Percentiles rank a stretch among this genome's conserved stretches.
Conservation (phyloP, 2,888 invertebrate genomes). For the Amblyjoppa fuscipennis region DNA sequence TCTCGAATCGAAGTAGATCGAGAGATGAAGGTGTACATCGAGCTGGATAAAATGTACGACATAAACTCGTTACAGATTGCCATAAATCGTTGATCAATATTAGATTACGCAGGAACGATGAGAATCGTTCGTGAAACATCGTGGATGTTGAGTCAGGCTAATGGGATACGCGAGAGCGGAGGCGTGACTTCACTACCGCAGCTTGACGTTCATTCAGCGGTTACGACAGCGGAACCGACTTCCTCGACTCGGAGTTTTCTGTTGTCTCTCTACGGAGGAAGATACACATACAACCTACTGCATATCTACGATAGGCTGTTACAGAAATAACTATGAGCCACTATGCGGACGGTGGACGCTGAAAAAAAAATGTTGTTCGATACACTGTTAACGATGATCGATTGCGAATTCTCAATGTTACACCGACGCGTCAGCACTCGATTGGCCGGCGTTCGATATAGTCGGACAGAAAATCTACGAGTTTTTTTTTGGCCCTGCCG, state of each 20-base stretch:
- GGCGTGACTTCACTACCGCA: slow-evolving; percentile 33
- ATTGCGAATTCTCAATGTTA: slow-evolving; percentile 14
- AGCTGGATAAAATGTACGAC: neutral
- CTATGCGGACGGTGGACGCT: neutral
- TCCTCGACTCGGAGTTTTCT: slow-evolving; percentile 19
- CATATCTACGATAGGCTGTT: slow-evolving; percentile 3
- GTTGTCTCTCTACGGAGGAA: slow-evolving; percentile 14
- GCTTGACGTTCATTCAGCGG: slow-evolving; percentile 33
- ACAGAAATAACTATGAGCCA: slow-evolving; percentile 23
- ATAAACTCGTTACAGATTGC: neutral
- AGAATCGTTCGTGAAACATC: slow-evolving; percentile 13
- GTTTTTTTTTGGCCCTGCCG: slow-evolving; percentile 7
- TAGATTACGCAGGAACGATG: neutral
- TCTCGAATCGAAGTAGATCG: neutral
- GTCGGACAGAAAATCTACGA: neutral
- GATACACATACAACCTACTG: neutral
- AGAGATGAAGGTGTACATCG: neutral
- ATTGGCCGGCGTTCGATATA: neutral
- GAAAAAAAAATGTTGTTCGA: slow-evolving; percentile 7
- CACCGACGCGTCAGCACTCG: neutral
- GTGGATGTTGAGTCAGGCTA: slow-evolving; percentile 24
- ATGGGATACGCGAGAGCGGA: slow-evolving; percentile 13
- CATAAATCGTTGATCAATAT: neutral
- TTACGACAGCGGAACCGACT: slow-evolving; percentile 52
- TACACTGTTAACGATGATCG: slow-evolving; percentile 21